These are phyloP conservation scores for Meiosimyza decipiens DNA, from an alignment of 2,888 invertebrate species.

Conservation along the genomic window DNA sequence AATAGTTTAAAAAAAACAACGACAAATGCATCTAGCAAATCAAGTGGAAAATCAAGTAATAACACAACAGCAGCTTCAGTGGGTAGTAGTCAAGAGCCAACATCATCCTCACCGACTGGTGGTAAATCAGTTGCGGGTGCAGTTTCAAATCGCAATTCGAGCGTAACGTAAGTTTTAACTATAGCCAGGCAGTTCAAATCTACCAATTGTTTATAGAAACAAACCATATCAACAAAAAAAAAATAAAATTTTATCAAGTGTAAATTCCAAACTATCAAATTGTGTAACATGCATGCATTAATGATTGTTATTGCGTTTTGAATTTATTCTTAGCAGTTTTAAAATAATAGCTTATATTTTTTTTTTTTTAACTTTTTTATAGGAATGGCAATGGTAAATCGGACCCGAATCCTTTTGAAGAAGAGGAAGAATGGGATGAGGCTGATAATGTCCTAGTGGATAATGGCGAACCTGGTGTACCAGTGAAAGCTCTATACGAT, in stretches of 20 bases:
- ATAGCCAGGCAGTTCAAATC: too few species aligned
- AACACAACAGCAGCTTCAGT: slow-evolving; percentile 58
- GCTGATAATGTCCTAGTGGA: slow-evolving; percentile 85
- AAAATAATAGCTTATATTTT: neutral
- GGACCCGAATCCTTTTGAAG: slow-evolving; percentile 88
- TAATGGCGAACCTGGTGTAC: slow-evolving; percentile 92
- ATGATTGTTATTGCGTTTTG: neutral
- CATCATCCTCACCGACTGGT: slow-evolving; percentile 36
- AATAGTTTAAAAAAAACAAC: slow-evolving; percentile 67
- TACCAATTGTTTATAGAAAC: too few species aligned
- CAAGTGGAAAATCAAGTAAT: slow-evolving; percentile 52
- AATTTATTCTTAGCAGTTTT: neutral
- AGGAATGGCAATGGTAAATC: slow-evolving; percentile 78
- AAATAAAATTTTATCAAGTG: slow-evolving; percentile 8
- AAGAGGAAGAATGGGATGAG: slow-evolving; percentile 80
- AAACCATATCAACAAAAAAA: too few species aligned
- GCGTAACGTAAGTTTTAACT: slow-evolving; percentile 72
- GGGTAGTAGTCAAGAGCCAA: slow-evolving; percentile 18
- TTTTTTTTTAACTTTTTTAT: slow-evolving; percentile 16
- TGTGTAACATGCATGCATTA: neutral
- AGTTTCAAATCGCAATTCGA: slow-evolving; percentile 70
- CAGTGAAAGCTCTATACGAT: slow-evolving; percentile 95
- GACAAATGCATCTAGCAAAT: slow-evolving; percentile 51
- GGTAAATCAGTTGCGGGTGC: slow-evolving; percentile 41
- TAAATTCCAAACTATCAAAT: slow-evolving; percentile 44